Evolutionary conservation across 2,797 vertebrate genomes (phyloP).

Genomic region (Petrocephalus sullivani): DNA sequence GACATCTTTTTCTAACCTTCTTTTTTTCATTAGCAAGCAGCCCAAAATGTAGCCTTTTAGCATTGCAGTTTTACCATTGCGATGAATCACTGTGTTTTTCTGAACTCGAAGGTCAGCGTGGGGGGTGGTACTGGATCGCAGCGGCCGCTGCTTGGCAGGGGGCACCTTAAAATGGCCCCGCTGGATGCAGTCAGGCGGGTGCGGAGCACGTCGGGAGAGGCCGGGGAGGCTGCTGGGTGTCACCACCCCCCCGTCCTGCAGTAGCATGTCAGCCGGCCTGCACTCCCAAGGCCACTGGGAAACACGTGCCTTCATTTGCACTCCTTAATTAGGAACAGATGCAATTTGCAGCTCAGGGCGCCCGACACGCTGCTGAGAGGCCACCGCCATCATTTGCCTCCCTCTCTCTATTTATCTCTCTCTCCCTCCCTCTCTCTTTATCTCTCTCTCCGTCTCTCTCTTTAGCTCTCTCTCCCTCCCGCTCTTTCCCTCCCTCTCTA

Average conservation of each 20-base stretch:
- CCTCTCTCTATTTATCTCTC: not conserved
- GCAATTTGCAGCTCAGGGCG: conserved; percentile 52
- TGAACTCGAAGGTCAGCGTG: not conserved
- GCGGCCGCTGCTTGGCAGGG: not conserved
- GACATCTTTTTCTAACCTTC: not conserved
- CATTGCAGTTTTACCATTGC: not conserved
- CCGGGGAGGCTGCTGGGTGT: not conserved
- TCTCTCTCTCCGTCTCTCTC: not conserved
- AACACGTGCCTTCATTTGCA: conserved; percentile 71
- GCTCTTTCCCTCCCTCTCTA: not conserved
- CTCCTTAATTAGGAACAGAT: conserved; percentile 75
- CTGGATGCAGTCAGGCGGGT: not conserved
- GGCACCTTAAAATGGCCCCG: not conserved
- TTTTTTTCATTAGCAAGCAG: not conserved
- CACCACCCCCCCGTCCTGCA: conserved; percentile 45
- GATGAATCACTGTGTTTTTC: not conserved
- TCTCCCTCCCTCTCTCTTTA: not conserved
- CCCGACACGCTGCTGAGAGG: conserved; percentile 9
- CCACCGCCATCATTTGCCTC: conserved; percentile 1
- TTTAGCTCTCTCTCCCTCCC: too few relatives aligned
- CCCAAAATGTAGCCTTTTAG: not conserved
- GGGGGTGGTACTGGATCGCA: not conserved
- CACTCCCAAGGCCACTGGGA: conserved; percentile 56
- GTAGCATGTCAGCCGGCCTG: conserved; percentile 23
- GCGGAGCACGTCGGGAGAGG: not conserved